phyloP scores from a whole-genome alignment of 2,888 invertebrate species.

The Laspeyria flexula region DNA sequence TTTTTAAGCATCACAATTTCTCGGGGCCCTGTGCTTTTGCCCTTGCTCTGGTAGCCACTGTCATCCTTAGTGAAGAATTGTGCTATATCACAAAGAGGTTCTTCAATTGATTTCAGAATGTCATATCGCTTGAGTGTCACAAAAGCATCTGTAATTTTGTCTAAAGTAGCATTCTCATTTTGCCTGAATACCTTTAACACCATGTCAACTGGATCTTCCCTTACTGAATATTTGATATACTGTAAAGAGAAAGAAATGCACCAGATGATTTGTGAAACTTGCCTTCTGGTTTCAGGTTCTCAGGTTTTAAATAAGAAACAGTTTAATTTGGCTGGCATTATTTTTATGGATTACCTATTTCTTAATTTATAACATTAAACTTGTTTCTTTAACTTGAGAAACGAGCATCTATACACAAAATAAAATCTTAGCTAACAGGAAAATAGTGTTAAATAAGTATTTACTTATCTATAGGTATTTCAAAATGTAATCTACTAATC shows the following conservation, averaged over 20 bases:
- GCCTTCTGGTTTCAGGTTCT: too few species aligned
- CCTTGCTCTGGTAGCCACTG: constrained; percentile 76
- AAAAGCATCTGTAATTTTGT: constrained; percentile 81
- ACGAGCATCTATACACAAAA: too few species aligned
- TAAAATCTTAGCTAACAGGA: too few species aligned
- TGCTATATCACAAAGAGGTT: constrained; percentile 67
- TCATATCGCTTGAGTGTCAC: constrained; percentile 81
- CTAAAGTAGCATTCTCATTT: constrained; percentile 81
- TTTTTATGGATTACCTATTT: too few species aligned
- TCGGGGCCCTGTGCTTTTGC: constrained; percentile 60
- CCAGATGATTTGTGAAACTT: not conserved
- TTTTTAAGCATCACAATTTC: constrained; percentile 73
- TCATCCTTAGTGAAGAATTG: constrained; percentile 75
- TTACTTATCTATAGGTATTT: too few species aligned
- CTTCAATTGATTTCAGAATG: constrained; percentile 79
- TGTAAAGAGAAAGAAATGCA: constrained; percentile 52
- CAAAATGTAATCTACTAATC: too few species aligned
- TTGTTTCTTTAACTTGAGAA: too few species aligned
- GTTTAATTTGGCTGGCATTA: too few species aligned
- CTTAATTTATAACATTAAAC: too few species aligned
- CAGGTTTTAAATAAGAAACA: too few species aligned
- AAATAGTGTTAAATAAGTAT: too few species aligned
- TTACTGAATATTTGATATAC: constrained; percentile 84
- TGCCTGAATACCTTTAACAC: constrained; percentile 83
- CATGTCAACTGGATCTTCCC: constrained; percentile 83